Evolutionary conservation across 2,888 invertebrate genomes (phyloP), one percentile per base, ranked within the genome.

Genomic region (Temnothorax unifasciatus): DNA sequence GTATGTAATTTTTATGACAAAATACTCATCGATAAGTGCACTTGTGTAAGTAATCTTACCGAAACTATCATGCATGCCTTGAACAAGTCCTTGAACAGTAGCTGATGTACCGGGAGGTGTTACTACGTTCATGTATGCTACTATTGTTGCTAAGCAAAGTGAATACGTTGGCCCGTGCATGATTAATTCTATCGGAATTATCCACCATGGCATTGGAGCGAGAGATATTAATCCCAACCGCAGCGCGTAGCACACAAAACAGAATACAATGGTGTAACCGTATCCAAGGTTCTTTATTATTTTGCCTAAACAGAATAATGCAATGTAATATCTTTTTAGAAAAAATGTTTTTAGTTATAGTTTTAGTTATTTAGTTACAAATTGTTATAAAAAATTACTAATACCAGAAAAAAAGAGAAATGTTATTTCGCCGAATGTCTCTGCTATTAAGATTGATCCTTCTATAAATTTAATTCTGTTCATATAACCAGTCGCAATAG

Each of bases 121-220:
- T 50, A 96, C 93, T 2, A 94, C 95, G 88, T 96, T 96, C 1
- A 96, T 96, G 85, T 96, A 96, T 0, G 96, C 96, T 25, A 98
- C 98, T 85, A 98, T 97, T 0, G 97, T 97, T 0, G 98, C 98
- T 98, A 91, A 97, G 97, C 15, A 3, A 0, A 98, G 95, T 0
- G 98, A 98, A 95, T 98, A 99, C 0, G 98, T 97, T 0, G 98
- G 97, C 0, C 98, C 98, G 94, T 98, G 98, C 18, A 18, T 18
- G 6, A 15, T 47, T 96, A 97, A 95, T 95, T 99, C 99, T 5
- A 98, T 96, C 0, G 96, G 96, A 0, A 99, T 97, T 64, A 97
- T 94, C 18, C 50, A 50, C 18, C 47, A 47, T 15, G 47, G 50
- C 18, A 6, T 50, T 18, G 6, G 9, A 18, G 18, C 0, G 18